Base-by-base conservation (phyloP, 2,113 vertebrate genomes). In the Mesoclemmys tuberculata region DNA sequence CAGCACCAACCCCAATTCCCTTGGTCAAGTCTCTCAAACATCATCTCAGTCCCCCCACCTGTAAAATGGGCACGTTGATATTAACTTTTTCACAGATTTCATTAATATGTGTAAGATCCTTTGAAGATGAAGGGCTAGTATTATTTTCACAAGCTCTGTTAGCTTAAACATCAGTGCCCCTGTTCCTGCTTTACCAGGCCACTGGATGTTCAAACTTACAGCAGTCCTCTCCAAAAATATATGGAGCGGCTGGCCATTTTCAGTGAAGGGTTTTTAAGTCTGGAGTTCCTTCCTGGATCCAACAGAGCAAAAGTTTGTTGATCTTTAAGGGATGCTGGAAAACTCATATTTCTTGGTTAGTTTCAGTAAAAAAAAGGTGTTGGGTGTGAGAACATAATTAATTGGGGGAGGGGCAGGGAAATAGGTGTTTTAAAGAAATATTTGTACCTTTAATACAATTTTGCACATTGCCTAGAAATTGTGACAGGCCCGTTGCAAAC, bases 51-150 rank as follows among this genome's bases (percentile, higher is more conserved):
- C 89, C 80, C 84, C 88, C 11, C 5, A 27, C 55, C 41, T 58
- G 56, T 58, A 58, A 58, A 58, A 58, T 61, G 56, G 27, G 56
- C 22, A 6, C 29, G 5, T 61, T 61, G 56, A 61, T 31, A 29
- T 58, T 58, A 58, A 58, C 29, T 80, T 93, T 96, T 94, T 90
- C 88, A 13, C 56, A 94, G 93, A 95, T 96, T 95, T 85, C 94
- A 92, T 93, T 41, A 97, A 93, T 85, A 61, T 61, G 31, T 61
- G 56, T 61, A 92, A 97, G 94, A 93, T 89, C 88, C 95, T 95
- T 95, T 41, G 80, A 86, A 94, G 95, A 94, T 95, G 94, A 95
- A 96, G 93, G 96, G 95, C 90, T 87, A 92, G 85, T 12, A 38
- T 9, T 52, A 95, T 94, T 97, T 93, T 93, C 2, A 1, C 95